Evolutionary conservation across 2,888 invertebrate genomes (phyloP), one percentile per base, ranked within the genome.

Genomic region (Heliconius erato): DNA sequence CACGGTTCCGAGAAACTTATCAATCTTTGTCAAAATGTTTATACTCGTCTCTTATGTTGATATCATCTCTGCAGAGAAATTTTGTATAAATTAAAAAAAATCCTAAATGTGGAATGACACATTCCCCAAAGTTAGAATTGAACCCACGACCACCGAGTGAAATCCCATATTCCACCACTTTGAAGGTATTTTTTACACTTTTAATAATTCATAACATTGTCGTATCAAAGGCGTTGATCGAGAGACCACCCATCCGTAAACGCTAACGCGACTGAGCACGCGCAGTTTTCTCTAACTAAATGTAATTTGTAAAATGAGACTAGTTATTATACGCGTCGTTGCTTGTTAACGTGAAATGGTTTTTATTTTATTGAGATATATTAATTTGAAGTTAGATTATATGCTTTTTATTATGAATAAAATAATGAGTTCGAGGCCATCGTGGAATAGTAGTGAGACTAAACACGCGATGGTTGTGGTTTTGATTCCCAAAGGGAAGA

Each of bases 311-410:
- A 80, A 65, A 80, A 80, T 80, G 54, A 67, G 26, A 26, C 74
- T 67, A 74, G 65, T 80, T 49, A 72, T 67, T 74, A 63, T 28
- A 72, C 28, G 63, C 67, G 49, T 68, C 78, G 35, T 76, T 63
- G 32, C 76, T 40, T 78, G 79, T 84, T 79, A 82, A 74, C 72
- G 49, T 76, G 72, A 80, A 82, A 79, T 84, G 54, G 68, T 78
- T 74, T 74, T 76, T 26, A 80, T 35, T 68, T 49, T 74, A 49
- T 59, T 26, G 4, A 28, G 26, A 67, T 2, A 67, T 28, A 67
- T 67, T 67, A 28, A 28, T 28, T 28, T 16, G 7, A 28, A 6
- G 28, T 19, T 67, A 16, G 28, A 67, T 28, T 67, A 28, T 26
- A 67, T 28, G 12, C 1, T 28, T 26, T 9, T 6, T 59, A 19